Conservation (phyloP, 2,113 vertebrate species). For the Leptobrachium ailaonicum region DNA sequence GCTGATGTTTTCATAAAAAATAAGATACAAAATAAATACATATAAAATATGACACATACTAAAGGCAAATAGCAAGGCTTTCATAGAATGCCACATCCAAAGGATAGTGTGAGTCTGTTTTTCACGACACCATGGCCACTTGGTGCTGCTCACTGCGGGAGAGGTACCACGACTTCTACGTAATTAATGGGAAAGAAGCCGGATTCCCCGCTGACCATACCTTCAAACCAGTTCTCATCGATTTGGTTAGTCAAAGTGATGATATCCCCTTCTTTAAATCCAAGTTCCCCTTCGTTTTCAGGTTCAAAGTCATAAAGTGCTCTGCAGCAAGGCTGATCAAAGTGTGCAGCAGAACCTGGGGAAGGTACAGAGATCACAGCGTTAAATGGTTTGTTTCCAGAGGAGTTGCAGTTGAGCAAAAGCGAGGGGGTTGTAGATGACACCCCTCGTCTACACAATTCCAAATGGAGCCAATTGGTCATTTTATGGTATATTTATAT, state of each 20-base stretch:
- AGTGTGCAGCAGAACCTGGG: conserved; percentile 67
- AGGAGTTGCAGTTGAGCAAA: no score
- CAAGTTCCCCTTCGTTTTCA: conserved; percentile 91
- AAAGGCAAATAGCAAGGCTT: conserved; percentile 72
- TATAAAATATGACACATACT: conserved; percentile 71
- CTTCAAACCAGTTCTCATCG: conserved; percentile 96
- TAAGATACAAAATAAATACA: conserved; percentile 79
- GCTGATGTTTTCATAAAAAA: conserved; percentile 59
- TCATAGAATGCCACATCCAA: conserved; percentile 68
- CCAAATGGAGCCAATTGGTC: no score
- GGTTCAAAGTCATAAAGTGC: conserved; percentile 91
- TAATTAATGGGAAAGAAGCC: conserved; percentile 96
- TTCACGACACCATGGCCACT: conserved; percentile 52
- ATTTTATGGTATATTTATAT: no score
- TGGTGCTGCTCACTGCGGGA: conserved; percentile 77
- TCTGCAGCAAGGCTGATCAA: conserved; percentile 91
- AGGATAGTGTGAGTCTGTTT: conserved; percentile 62
- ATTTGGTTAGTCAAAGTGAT: conserved; percentile 92
- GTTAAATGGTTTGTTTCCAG: no score
- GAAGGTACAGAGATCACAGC: conserved; percentile 40
- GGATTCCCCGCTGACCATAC: conserved; percentile 83
- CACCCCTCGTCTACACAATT: no score
- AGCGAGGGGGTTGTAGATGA: no score
- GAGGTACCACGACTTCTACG: conserved; percentile 85
- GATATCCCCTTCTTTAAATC: conserved; percentile 93